Conservation (phyloP, 1,140 invertebrate species). For the Telenomus remus region DNA sequence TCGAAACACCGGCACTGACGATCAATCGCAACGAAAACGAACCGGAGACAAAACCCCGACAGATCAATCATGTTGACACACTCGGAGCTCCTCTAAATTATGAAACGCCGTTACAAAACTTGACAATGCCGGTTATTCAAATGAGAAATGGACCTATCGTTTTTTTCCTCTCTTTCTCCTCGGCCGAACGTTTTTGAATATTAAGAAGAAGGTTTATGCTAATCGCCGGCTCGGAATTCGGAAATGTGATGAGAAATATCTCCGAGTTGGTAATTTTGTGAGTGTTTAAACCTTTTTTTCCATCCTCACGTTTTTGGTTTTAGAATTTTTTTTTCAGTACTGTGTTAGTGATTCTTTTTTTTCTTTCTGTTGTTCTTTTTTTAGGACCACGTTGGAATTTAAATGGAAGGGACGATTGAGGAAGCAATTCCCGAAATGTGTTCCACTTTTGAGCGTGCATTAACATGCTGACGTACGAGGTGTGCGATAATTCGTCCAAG, state of each 20-base stretch:
- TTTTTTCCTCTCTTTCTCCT: constrained; percentile 7
- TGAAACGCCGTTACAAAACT: constrained; percentile 43
- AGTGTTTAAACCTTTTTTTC: no score
- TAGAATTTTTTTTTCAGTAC: no score
- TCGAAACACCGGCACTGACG: no score
- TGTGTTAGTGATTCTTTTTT: no score
- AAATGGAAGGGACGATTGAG: not conserved
- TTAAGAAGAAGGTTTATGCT: constrained; percentile 42
- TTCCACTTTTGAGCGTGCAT: constrained; percentile 39
- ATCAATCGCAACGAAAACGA: constrained; percentile 20
- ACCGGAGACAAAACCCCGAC: constrained; percentile 34
- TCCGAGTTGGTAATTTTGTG: not conserved
- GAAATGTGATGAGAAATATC: not conserved
- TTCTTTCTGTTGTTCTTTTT: no score
- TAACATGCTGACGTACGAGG: constrained; percentile 39
- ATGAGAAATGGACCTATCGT: constrained; percentile 28
- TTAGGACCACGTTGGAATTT: not conserved
- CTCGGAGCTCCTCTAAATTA: constrained; percentile 36
- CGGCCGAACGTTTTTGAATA: constrained; percentile 15
- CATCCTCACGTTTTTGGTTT: no score
- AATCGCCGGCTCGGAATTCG: constrained; percentile 25
- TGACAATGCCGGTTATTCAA: constrained; percentile 40
- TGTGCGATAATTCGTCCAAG: constrained; percentile 47
- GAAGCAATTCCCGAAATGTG: constrained; percentile 15
- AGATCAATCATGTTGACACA: constrained; percentile 55